These are phyloP conservation scores for Steinernema carpocapsae DNA, from an alignment of 2,888 invertebrate genomes.

Conservation along the genomic window DNA sequence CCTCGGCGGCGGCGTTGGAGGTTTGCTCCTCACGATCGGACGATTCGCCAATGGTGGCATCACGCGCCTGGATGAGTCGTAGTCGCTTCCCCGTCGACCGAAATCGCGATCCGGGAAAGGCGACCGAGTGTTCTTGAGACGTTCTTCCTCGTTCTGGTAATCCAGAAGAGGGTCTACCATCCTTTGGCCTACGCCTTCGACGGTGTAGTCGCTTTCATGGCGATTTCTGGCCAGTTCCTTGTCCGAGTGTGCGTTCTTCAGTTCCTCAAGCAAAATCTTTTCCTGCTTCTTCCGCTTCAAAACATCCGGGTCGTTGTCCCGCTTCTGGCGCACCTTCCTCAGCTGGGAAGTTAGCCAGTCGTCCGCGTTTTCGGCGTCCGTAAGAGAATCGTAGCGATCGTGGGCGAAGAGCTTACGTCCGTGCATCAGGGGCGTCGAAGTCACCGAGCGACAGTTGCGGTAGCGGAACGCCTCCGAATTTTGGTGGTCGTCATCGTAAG, in stretches of 20 bases:
- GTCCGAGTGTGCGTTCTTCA: constrained; percentile 58
- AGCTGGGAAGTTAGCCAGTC: constrained; percentile 65
- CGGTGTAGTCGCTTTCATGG: constrained; percentile 41
- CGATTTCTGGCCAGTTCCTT: constrained; percentile 33
- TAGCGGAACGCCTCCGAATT: constrained; percentile 44
- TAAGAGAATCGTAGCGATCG: constrained; percentile 45
- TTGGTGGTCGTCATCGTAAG: constrained; percentile 29
- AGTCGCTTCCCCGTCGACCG: background rate
- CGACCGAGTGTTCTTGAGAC: constrained; percentile 48
- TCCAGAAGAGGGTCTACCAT: constrained; percentile 58
- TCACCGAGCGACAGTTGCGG: constrained; percentile 55
- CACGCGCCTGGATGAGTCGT: background rate
- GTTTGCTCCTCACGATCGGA: constrained; percentile 58
- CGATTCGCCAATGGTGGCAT: constrained; percentile 13
- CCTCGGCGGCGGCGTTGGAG: constrained; percentile 67
- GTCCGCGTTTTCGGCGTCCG: constrained; percentile 54
- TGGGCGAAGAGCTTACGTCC: constrained; percentile 44
- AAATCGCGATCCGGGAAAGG: constrained; percentile 39
- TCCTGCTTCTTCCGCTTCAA: constrained; percentile 68
- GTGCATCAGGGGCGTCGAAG: constrained; percentile 41
- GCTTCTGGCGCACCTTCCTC: constrained; percentile 54
- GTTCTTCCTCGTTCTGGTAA: constrained; percentile 60
- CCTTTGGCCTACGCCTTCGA: constrained; percentile 40
- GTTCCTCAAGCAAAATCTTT: constrained; percentile 69
- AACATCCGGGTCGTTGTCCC: constrained; percentile 59